A percentile compares a stretch with the other conserved stretches of the same genome.
These are phyloP conservation scores for Muntiacus reevesi DNA, from an alignment of 2,113 vertebrate genomes.

Conservation along the genomic window DNA sequence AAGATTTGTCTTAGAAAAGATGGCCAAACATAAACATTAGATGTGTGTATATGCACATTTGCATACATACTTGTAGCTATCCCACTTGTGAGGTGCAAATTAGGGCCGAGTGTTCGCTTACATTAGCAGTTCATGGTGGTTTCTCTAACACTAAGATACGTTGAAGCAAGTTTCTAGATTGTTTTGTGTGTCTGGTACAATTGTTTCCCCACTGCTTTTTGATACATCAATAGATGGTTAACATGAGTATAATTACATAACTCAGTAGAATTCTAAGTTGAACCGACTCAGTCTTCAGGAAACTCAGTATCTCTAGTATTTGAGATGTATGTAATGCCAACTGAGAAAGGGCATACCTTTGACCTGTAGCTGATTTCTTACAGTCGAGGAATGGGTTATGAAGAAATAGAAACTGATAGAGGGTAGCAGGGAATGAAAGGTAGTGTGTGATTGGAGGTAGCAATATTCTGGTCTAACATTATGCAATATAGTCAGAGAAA, in stretches of 20 bases:
- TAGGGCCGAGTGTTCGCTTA: neutral
- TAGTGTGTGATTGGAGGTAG: neutral
- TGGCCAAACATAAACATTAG: neutral
- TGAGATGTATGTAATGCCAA: neutral
- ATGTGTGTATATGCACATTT: rapidly evolving
- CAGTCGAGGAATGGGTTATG: neutral
- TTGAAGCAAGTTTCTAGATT: neutral
- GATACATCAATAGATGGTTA: conserved; percentile 3
- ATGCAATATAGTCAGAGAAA: neutral
- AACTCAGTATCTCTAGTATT: neutral
- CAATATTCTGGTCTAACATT: neutral
- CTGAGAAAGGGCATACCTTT: neutral
- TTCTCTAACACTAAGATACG: neutral
- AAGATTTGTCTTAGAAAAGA: neutral
- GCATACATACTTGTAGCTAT: neutral
- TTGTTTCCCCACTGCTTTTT: neutral
- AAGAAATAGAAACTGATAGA: neutral
- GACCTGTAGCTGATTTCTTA: neutral
- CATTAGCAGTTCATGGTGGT: neutral
- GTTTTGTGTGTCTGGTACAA: neutral
- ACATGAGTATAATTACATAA: neutral
- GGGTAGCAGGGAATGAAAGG: neutral
- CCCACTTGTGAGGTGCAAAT: neutral
- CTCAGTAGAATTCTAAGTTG: neutral
- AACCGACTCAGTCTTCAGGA: neutral